Evolutionary conservation across 2,113 vertebrate genomes (phyloP), one percentile per base, ranked within the genome.

Genomic region (Sturnira hondurensis): DNA sequence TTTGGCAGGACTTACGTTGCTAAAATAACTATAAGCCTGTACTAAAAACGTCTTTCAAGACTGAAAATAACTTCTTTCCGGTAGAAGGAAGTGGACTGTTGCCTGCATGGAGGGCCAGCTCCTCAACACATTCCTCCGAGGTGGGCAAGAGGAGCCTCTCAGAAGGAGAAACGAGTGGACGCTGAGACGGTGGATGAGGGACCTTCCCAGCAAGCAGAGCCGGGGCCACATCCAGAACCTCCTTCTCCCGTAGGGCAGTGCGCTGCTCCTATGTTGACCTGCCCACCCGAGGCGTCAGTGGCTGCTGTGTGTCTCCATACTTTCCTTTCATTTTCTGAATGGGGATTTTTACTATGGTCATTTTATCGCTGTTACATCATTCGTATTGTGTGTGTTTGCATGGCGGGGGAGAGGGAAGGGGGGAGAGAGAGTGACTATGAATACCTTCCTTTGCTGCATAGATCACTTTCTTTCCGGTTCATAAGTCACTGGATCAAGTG

Each of bases 251-350:
- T 16, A 47, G 41, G 63, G 12, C 1, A 3, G 28, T 16, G 8
- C 28, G 1, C 9, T 38, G 45, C 36, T n/a, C 0, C 22, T n/a
- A 3, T 38, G 7, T 45, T 20, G 11, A 9, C 58, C 38, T 41
- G 93, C 41, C 56, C 43, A 17, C 3, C 13, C 0, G 1, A 0
- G 0, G n/a, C 4, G 28, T 74, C 77, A 22, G 0, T 14, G 61
- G 68, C 15, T 65, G n/a, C 70, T 56, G 2, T 58, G 13, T 56
- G 15, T 63, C 41, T 71, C 26, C 43, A 8, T 26, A 20, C 41
- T 36, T 94, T 13, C 13, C 22, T 70, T 81, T 31, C 9, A 33
- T 63, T 82, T 81, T 68, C 33, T 24, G 52, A 47, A n/a, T 19
- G 10, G 11, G 73, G 14, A 38, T 65, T 91, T 85, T 58, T 93